Percentiles rank a stretch among this genome's conserved stretches.
These are phyloP conservation scores for Nanger granti DNA, from an alignment of 2,113 vertebrate species.

Conservation along the genomic window DNA sequence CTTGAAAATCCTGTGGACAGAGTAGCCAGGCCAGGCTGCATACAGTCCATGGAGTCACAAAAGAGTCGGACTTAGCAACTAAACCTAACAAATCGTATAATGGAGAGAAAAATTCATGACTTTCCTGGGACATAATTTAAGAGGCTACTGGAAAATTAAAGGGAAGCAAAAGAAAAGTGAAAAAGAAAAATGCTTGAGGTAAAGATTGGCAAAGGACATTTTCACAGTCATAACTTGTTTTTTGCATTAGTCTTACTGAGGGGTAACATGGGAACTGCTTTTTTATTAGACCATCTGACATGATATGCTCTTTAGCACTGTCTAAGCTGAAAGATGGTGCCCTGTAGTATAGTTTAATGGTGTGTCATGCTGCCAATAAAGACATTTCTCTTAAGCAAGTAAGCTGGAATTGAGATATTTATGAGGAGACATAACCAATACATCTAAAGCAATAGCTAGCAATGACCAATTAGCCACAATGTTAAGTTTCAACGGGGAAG, in stretches of 20 bases:
- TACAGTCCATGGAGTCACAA: not conserved
- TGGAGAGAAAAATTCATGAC: not conserved
- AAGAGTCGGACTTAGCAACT: not conserved
- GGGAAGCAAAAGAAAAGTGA: not conserved
- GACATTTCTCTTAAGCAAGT: constrained; percentile 12
- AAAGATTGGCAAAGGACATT: not conserved
- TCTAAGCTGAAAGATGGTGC: not conserved
- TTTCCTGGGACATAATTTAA: constrained; percentile 21
- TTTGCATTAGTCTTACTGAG: not conserved
- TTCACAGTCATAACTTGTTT: not conserved
- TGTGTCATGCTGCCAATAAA: constrained; percentile 5
- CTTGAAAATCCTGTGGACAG: not conserved
- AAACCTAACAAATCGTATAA: not conserved
- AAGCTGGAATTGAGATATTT: constrained; percentile 44
- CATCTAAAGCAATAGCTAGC: constrained; percentile 35
- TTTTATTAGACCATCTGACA: constrained; percentile 28
- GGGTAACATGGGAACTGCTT: not conserved
- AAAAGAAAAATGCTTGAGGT: not conserved
- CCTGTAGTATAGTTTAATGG: constrained; percentile 3
- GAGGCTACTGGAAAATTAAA: not conserved
- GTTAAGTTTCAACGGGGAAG: constrained; percentile 60
- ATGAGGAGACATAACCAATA: constrained; percentile 14
- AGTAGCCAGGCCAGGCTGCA: not conserved
- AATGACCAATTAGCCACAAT: constrained; percentile 55
- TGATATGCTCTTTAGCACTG: not conserved